phyloP scores from a whole-genome alignment of 1,140 invertebrate genomes.

The Drosophila sturtevanti region DNA sequence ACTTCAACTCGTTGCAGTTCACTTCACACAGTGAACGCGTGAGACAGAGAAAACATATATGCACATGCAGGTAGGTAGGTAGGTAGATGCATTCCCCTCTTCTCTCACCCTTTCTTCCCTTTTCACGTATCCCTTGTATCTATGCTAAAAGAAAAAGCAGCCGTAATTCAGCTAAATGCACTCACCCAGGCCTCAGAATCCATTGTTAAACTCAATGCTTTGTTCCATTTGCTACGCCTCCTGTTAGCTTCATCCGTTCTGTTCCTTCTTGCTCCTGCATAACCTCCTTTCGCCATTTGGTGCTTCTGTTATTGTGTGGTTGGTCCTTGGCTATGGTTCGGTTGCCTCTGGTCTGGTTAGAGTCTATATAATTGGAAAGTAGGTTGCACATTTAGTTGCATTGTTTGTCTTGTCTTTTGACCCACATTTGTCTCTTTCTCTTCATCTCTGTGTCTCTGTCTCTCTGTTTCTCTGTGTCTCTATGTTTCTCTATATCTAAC shows the following conservation, averaged over 20 bases:
- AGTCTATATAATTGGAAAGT: slow-evolving; percentile 63
- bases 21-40: slow-evolving; percentile 17
- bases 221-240: slow-evolving; percentile 30
- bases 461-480: background rate
- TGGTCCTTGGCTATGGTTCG: slow-evolving; percentile 30
- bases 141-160: slow-evolving; percentile 44
- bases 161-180: slow-evolving; percentile 79
- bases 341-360: background rate
- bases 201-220: slow-evolving; percentile 35
- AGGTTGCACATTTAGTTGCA: slow-evolving; percentile 75
- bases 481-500: slow-evolving; percentile 26
- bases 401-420: slow-evolving; percentile 46
- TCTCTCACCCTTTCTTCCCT: slow-evolving; percentile 2
- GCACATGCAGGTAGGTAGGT: slow-evolving; percentile 40
- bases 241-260: slow-evolving; percentile 4
- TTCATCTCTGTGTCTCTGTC: background rate
- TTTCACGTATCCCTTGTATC: slow-evolving; percentile 22
- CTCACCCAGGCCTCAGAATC: slow-evolving; percentile 53
- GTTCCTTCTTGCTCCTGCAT: background rate
- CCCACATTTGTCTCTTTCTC: slow-evolving; percentile 41
- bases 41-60: slow-evolving; percentile 1
- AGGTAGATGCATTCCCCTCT: slow-evolving; percentile 1
- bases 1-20: slow-evolving; percentile 56
- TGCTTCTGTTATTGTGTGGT: slow-evolving; percentile 37
- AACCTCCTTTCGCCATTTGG: too few species aligned